phyloP scores from a whole-genome alignment of 2,888 invertebrate species.

The Piscicola geometra region DNA sequence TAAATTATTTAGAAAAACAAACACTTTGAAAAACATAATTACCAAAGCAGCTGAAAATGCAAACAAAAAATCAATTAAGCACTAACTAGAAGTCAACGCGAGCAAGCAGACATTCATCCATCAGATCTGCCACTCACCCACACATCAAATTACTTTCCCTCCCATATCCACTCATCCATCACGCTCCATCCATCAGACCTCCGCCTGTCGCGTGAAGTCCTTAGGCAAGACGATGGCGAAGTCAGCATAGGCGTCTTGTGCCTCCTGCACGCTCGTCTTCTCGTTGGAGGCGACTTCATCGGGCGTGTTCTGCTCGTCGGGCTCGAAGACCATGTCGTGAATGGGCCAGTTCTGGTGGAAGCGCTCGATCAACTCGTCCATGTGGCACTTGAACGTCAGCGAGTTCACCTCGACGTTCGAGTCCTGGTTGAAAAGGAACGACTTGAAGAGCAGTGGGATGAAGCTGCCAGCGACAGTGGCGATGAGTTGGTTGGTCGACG shows the following conservation, averaged over 20 bases:
- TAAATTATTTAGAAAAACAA: no score
- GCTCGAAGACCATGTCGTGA: conserved; percentile 48
- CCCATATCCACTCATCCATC: no score
- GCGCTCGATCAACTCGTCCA: conserved; percentile 53
- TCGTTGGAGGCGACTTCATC: conserved; percentile 6
- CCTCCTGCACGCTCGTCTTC: not conserved
- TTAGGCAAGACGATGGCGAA: conserved; percentile 3
- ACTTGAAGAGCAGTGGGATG: conserved; percentile 44
- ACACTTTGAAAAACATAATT: no score
- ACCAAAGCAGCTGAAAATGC: no score
- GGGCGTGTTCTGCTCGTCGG: conserved; percentile 25
- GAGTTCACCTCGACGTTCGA: conserved; percentile 52
- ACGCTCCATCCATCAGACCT: no score
- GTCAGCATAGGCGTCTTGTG: not conserved
- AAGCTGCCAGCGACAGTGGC: conserved; percentile 51
- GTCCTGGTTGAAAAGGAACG: conserved; percentile 50
- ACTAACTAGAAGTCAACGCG: no score
- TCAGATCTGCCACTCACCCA: no score
- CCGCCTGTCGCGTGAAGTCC: not conserved
- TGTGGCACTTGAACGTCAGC: conserved; percentile 53
- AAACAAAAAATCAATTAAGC: no score
- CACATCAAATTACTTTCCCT: no score
- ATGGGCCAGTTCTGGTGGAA: conserved; percentile 54
- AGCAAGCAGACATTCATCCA: no score
- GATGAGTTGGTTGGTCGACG: conserved; percentile 53